Conservation (phyloP, 2,113 vertebrate species). For the Anolis carolinensis region DNA sequence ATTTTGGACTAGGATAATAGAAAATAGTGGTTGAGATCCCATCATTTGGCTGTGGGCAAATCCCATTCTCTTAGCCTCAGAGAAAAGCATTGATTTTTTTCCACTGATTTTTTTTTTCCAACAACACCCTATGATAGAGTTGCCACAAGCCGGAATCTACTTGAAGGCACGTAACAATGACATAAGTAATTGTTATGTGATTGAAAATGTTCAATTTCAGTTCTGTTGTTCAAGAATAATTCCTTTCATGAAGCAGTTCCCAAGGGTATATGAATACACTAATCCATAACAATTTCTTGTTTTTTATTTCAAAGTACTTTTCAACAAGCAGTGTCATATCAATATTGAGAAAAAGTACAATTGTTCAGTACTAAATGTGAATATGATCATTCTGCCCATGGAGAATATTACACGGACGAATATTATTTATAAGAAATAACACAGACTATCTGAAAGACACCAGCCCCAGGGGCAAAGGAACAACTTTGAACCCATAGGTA, state of each 20-base stretch:
- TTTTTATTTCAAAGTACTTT: constrained; percentile 44
- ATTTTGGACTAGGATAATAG: too few species aligned
- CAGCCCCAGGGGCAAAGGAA: background rate
- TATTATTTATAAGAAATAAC: constrained; percentile 1
- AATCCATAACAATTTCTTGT: constrained; percentile 50
- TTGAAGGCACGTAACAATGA: too few species aligned
- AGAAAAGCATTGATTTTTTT: too few species aligned
- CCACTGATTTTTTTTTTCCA: too few species aligned
- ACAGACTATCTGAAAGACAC: background rate
- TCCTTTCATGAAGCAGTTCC: constrained; percentile 58
- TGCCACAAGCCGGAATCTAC: too few species aligned
- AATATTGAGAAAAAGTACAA: background rate
- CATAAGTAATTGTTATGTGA: background rate
- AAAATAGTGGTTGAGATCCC: too few species aligned
- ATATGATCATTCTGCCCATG: background rate
- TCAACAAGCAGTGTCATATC: constrained; percentile 49
- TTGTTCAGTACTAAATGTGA: background rate
- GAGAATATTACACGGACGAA: background rate
- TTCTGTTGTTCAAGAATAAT: constrained; percentile 60
- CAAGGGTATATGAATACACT: constrained; percentile 56
- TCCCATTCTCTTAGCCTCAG: too few species aligned
- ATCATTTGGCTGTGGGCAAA: too few species aligned
- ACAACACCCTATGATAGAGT: too few species aligned
- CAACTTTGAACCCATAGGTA: background rate
- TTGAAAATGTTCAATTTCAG: constrained; percentile 50